Base-by-base conservation (phyloP, 2,113 vertebrate genomes). In the Calypte anna region DNA sequence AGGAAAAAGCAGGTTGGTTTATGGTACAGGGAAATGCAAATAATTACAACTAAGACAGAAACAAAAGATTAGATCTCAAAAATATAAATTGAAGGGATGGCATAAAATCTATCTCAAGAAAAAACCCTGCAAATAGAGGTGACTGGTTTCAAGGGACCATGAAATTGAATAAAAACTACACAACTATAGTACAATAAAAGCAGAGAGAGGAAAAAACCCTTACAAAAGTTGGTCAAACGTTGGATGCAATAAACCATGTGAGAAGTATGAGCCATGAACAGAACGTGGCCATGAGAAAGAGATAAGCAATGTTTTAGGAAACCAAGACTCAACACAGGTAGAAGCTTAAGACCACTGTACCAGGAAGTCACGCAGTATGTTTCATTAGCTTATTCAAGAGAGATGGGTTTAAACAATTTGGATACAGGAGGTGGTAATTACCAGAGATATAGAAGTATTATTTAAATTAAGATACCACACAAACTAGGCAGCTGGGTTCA, bases 301-400 rank as follows among this genome's bases (percentile, higher is more conserved):
- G 21, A 70, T 5, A 2, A 38, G 38, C 22, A 38, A 33, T 7
- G 7, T 3, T 2, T 66, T 57, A 74, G 23, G 30, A 88, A 82
- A 59, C 14, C 30, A 54, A 44, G 6, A 81, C 59, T 44, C 69
- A 77, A 33, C 25, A 50, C 30, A 50, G 50, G 58, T 73, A 10
- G n/a, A 88, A 55, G 30, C 10, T 31, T 40, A 59, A 50, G 27
- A 61, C 6, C 11, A 6, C 74, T 43, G 16, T 12, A 73, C 20
- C 1, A 9, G 25, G 8, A 11, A 63, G 23, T 63, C 7, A 19
- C 38, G 12, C 9, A 19, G 0, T 46, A 46, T 46, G 0, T 44
- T 74, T 55, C 6, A 23, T 64, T 38, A 38, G 17, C 33, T 14
- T 6, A 20, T 46, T 73, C 13, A 27, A 25, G 38, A 79, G 25